Percentiles rank a stretch among this genome's conserved stretches.
These are phyloP conservation scores for Taenaris catops DNA, from an alignment of 2,888 invertebrate species.

Conservation along the genomic window DNA sequence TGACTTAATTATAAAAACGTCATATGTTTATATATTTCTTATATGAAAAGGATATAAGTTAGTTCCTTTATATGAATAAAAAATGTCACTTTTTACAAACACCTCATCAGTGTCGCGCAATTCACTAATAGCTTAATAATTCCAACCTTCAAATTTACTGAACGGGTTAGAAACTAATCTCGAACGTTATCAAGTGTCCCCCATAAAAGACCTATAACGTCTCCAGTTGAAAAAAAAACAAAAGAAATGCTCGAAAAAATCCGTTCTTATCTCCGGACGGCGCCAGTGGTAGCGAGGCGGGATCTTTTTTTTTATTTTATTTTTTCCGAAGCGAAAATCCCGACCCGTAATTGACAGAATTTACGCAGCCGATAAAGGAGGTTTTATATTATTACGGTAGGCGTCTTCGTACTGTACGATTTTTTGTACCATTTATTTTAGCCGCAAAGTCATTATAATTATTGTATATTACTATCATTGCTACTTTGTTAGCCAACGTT, in stretches of 20 bases:
- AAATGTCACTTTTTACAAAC: too few species aligned
- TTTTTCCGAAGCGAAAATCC: conserved; percentile 34
- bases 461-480: too few species aligned
- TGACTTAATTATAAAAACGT: too few species aligned
- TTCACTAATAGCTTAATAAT: conserved; percentile 25
- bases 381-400: conserved; percentile 33
- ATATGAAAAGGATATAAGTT: too few species aligned
- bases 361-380: conserved; percentile 56
- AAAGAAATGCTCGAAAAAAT: conserved; percentile 43
- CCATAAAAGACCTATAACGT: conserved; percentile 51
- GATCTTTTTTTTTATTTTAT: conserved; percentile 31
- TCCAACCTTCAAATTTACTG: conserved; percentile 14
- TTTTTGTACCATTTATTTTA: too few species aligned
- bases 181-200: conserved; percentile 37
- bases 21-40: too few species aligned
- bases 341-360: conserved; percentile 58
- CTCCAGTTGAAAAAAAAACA: conserved; percentile 39
- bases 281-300: conserved; percentile 52
- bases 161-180: conserved; percentile 41
- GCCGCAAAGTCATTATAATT: too few species aligned
- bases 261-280: conserved; percentile 48
- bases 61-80: too few species aligned
- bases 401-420: conserved; percentile 19
- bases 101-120: conserved; percentile 14
- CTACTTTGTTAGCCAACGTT: too few species aligned